Percentiles rank a stretch among this genome's conserved stretches.
Evolutionary conservation across 2,888 invertebrate species (phyloP).

Genomic region (Melinaea menophilus): DNA sequence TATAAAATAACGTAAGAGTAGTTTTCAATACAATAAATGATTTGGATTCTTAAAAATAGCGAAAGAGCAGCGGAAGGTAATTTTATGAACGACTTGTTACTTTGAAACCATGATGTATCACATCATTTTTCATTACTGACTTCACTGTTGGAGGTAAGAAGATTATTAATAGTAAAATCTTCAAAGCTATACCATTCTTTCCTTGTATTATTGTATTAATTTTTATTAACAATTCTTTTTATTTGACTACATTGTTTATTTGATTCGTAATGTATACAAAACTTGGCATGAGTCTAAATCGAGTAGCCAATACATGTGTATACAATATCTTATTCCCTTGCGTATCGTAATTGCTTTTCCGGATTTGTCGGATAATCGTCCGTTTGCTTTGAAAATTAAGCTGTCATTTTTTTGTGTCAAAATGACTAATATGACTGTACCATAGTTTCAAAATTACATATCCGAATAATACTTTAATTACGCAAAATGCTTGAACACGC

Average conservation of each 20-base stretch:
- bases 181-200: too few species aligned
- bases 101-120: background rate
- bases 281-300: constrained; percentile 18
- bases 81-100: constrained; percentile 1
- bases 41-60: constrained; percentile 2
- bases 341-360: constrained; percentile 28
- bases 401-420: too few species aligned
- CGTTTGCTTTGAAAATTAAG: constrained; percentile 13
- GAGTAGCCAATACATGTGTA: constrained; percentile 20
- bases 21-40: background rate
- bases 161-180: too few species aligned
- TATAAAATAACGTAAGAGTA: background rate
- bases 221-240: too few species aligned
- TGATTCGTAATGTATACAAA: background rate
- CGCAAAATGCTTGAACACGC: background rate
- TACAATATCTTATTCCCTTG: constrained; percentile 28
- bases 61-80: background rate
- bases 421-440: too few species aligned
- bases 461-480: background rate
- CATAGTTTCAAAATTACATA: background rate
- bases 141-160: too few species aligned
- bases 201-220: too few species aligned
- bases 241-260: too few species aligned
- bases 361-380: constrained; percentile 12
- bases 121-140: background rate